phyloP scores from a whole-genome alignment of 1,140 invertebrate genomes.

The Apis laboriosa region DNA sequence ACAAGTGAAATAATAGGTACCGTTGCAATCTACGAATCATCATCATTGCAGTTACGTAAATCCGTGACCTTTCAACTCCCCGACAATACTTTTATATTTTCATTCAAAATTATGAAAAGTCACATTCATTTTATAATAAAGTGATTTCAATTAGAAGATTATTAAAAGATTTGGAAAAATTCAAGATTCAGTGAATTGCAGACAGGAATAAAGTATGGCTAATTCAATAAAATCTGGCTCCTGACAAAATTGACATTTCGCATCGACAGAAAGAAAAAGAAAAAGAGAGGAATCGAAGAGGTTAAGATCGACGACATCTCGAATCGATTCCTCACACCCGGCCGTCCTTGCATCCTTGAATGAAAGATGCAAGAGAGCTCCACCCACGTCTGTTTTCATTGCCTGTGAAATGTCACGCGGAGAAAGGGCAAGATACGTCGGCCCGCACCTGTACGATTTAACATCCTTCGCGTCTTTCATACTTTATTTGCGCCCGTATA shows the following conservation, averaged over 20 bases:
- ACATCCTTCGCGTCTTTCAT: background rate
- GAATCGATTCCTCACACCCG: background rate
- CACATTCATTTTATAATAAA: too few relatives aligned
- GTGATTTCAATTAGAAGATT: too few relatives aligned
- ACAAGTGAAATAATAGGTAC: background rate
- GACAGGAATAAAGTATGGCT: too few relatives aligned
- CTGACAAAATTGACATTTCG: too few relatives aligned
- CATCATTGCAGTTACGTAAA: background rate
- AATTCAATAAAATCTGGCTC: too few relatives aligned
- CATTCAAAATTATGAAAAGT: too few relatives aligned
- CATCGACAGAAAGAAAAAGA: background rate
- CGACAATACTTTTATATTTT: background rate
- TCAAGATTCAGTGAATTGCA: too few relatives aligned
- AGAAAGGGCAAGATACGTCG: constrained; percentile 51
- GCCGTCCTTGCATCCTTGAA: constrained; percentile 50
- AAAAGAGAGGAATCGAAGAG: background rate
- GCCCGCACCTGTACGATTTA: constrained; percentile 51
- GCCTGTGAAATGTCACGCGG: constrained; percentile 55
- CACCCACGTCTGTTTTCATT: constrained; percentile 50
- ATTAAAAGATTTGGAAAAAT: too few relatives aligned
- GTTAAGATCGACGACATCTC: background rate
- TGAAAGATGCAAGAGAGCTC: constrained; percentile 50
- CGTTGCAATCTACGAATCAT: background rate
- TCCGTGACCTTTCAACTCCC: background rate
- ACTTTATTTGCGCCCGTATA: background rate